phyloP scores from a whole-genome alignment of 2,797 vertebrate genomes.

The Microcaecilia unicolor region DNA sequence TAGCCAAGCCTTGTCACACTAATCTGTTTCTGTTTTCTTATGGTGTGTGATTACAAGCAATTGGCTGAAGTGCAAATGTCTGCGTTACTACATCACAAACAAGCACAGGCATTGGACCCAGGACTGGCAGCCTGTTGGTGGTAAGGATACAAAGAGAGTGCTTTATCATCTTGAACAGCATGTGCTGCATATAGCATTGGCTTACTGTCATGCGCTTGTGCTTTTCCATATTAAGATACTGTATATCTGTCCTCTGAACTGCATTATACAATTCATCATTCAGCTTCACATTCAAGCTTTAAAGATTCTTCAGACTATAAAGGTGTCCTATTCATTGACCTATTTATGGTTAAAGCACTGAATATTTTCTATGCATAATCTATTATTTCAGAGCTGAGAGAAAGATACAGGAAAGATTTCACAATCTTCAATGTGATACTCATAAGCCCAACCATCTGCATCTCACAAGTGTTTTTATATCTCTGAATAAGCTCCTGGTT shows the following conservation, averaged over 20 bases:
- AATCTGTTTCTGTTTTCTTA: no score
- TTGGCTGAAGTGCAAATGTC: no score
- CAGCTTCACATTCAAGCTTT: slow-evolving; percentile 17
- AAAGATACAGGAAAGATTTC: no score
- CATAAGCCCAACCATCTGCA: no score
- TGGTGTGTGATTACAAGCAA: no score
- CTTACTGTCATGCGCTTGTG: slow-evolving; percentile 8
- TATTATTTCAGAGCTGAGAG: no score
- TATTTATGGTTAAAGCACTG: slow-evolving; percentile 11
- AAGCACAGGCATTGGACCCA: neutral
- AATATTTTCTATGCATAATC: slow-evolving; percentile 15
- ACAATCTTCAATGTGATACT: no score
- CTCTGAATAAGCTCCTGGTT: no score
- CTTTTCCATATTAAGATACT: slow-evolving; percentile 32
- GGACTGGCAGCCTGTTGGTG: slow-evolving; percentile 6
- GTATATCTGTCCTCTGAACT: slow-evolving; percentile 28
- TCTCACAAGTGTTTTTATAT: no score
- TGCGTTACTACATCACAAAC: no score
- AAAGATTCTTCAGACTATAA: slow-evolving; percentile 25
- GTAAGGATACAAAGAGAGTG: slow-evolving; percentile 18
- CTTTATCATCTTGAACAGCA: slow-evolving; percentile 19
- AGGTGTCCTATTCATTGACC: slow-evolving; percentile 14
- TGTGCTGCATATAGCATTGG: slow-evolving; percentile 8
- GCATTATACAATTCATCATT: slow-evolving; percentile 31
- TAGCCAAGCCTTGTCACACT: no score